These are phyloP conservation scores for Caerostris extrusa DNA, from an alignment of 1,140 invertebrate genomes.

Conservation along the genomic window DNA sequence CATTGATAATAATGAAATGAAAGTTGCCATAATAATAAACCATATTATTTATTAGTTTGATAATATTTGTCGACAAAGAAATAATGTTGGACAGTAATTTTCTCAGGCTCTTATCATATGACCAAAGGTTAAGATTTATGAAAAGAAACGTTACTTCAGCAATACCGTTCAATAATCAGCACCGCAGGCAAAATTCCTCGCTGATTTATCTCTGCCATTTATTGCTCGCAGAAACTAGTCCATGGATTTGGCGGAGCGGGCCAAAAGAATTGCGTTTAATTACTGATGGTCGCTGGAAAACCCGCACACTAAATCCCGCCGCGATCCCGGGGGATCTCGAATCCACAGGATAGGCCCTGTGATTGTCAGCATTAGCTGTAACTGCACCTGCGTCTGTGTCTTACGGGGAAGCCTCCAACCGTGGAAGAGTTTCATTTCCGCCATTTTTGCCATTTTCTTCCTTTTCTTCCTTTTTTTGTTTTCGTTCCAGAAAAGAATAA, in stretches of 20 bases:
- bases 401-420: neutral
- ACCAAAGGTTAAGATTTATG: too few relatives aligned
- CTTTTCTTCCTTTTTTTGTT: neutral
- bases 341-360: constrained; percentile 65
- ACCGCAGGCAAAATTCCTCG: neutral
- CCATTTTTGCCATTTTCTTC: neutral
- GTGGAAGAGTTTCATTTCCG: constrained; percentile 22
- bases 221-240: neutral
- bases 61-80: too few relatives aligned
- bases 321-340: constrained; percentile 43
- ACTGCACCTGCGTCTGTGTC: constrained; percentile 56
- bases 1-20: too few relatives aligned
- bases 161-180: neutral
- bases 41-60: too few relatives aligned
- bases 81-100: too few relatives aligned
- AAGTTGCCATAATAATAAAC: too few relatives aligned
- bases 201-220: neutral
- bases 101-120: too few relatives aligned
- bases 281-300: constrained; percentile 45
- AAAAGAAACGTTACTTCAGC: neutral
- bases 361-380: constrained; percentile 72
- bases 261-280: constrained; percentile 66
- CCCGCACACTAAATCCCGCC: constrained; percentile 20
- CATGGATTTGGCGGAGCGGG: neutral
- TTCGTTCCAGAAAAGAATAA: neutral